A percentile compares a stretch with the other conserved stretches of the same genome.
These are phyloP conservation scores for Caenorhabditis latens DNA, from an alignment of 1,140 invertebrate genomes.

Conservation along the genomic window DNA sequence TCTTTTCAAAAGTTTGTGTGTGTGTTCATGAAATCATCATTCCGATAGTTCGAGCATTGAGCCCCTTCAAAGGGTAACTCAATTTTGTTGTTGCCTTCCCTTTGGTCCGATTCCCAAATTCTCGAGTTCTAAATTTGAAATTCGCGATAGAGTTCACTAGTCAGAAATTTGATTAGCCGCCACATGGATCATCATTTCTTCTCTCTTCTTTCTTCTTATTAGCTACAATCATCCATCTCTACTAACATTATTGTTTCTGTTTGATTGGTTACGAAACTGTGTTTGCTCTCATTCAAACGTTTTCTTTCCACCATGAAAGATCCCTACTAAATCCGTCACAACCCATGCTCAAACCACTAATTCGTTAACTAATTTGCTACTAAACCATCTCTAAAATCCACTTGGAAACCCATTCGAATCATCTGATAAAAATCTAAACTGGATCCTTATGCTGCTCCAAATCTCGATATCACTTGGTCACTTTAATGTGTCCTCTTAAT, in stretches of 20 bases:
- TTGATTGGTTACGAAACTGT: not conserved
- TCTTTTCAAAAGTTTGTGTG: not conserved
- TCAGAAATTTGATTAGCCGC: constrained; percentile 43
- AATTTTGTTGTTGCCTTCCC: constrained; percentile 13
- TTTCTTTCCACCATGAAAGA: not conserved
- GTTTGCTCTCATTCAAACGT: too few relatives aligned
- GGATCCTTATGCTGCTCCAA: constrained; percentile 43
- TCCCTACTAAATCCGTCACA: not conserved
- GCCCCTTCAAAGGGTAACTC: constrained; percentile 43
- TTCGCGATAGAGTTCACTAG: constrained; percentile 33
- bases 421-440: constrained; percentile 52
- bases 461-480: constrained; percentile 47
- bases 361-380: constrained; percentile 16
- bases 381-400: not conserved
- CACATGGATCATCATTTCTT: constrained; percentile 45
- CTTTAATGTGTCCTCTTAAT: constrained; percentile 23
- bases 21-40: not conserved
- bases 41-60: constrained; percentile 26
- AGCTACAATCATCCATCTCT: constrained; percentile 11
- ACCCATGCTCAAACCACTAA: not conserved
- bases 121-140: constrained; percentile 36
- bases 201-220: constrained; percentile 16
- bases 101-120: not conserved
- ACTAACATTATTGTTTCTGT: constrained; percentile 45
- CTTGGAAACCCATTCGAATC: constrained; percentile 7